Evolutionary conservation across 1,140 invertebrate genomes (phyloP).

Genomic region (Scaptomyza hsui): DNA sequence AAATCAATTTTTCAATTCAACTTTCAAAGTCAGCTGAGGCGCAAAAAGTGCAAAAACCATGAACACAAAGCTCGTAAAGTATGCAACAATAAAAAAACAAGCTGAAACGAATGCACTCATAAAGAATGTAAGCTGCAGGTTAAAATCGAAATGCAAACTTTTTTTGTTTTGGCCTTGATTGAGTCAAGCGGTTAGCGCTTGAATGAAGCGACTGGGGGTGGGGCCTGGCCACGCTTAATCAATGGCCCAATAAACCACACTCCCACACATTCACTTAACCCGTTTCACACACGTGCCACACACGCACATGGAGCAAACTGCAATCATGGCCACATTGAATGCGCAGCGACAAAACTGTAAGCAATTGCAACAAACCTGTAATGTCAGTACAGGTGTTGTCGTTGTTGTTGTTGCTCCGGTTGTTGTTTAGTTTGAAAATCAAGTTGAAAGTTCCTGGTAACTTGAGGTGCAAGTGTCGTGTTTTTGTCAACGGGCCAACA

Average conservation of each 20-base stretch:
- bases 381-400: slow-evolving; percentile 37
- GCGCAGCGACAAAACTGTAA: slow-evolving; percentile 63
- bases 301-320: slow-evolving; percentile 16
- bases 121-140: slow-evolving; percentile 64
- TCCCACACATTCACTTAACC: slow-evolving; percentile 18
- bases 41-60: not conserved
- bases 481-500: slow-evolving; percentile 81
- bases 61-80: not conserved
- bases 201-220: not conserved
- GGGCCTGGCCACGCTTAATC: slow-evolving; percentile 73
- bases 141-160: slow-evolving; percentile 57
- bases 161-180: slow-evolving; percentile 40
- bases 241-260: slow-evolving; percentile 71
- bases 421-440: slow-evolving; percentile 53
- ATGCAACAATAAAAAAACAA: slow-evolving; percentile 30
- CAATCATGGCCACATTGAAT: slow-evolving; percentile 72
- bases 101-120: slow-evolving; percentile 38
- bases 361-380: slow-evolving; percentile 70
- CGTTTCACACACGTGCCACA: slow-evolving; percentile 17
- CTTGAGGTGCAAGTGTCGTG: slow-evolving; percentile 81
- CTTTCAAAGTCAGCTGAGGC: slow-evolving; percentile 36
- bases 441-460: slow-evolving; percentile 78
- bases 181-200: slow-evolving; percentile 40
- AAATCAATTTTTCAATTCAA: slow-evolving; percentile 74
- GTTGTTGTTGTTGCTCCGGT: slow-evolving; percentile 21